phyloP scores from a whole-genome alignment of 2,797 vertebrate genomes.

The Botia kubotai region DNA sequence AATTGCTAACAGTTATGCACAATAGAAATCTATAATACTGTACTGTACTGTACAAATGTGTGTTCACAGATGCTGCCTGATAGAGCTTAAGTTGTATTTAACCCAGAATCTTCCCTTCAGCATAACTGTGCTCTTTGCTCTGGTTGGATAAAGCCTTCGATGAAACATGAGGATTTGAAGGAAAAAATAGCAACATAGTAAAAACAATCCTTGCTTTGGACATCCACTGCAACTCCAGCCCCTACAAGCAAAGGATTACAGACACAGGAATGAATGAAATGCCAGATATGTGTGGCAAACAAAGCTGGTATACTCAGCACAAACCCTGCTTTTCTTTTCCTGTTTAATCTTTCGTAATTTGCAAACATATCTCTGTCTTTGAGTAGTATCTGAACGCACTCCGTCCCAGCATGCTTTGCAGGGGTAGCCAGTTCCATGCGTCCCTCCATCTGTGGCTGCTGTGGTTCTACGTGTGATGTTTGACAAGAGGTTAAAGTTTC shows the following conservation, averaged over 20 bases:
- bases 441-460: conserved; percentile 61
- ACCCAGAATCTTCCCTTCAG: neutral
- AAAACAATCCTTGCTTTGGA: neutral
- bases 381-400: conserved; percentile 59
- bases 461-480: conserved; percentile 67
- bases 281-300: conserved; percentile 7
- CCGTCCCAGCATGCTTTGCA: conserved; percentile 57
- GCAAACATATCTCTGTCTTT: conserved; percentile 37
- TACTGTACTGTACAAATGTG: neutral
- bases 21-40: neutral
- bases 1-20: neutral
- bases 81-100: neutral
- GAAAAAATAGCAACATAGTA: neutral
- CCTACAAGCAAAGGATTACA: neutral
- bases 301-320: conserved; percentile 23
- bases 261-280: neutral
- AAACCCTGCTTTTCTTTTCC: neutral
- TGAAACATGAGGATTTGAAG: neutral
- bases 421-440: conserved; percentile 60
- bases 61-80: conserved; percentile 5
- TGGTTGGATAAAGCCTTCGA: conserved; percentile 25
- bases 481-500: conserved; percentile 77
- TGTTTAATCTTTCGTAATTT: conserved; percentile 36
- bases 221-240: conserved; percentile 13
- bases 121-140: neutral